Conservation (phyloP, 2,888 invertebrate species). For the Drosophila subsilvestris region DNA sequence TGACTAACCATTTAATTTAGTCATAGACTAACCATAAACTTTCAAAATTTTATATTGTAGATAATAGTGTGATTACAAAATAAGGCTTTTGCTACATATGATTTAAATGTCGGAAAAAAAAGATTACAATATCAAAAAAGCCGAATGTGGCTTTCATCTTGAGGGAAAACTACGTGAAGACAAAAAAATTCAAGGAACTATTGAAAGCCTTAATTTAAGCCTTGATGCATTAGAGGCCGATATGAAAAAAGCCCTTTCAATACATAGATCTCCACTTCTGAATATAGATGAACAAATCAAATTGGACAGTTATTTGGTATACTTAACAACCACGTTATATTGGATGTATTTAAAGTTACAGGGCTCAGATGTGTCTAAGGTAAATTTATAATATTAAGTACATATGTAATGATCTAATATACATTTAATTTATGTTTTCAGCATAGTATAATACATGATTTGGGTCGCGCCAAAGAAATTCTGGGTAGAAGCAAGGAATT, state of each 20-base stretch:
- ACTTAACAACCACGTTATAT: conserved; percentile 57
- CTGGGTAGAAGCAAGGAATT: conserved; percentile 59
- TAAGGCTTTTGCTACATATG: not conserved
- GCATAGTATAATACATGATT: conserved; percentile 58
- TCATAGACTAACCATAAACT: not conserved
- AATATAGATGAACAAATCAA: conserved; percentile 50
- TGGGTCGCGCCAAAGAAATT: conserved; percentile 51
- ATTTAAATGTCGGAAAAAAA: conserved; percentile 12
- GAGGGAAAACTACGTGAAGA: conserved; percentile 26
- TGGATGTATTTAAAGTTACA: conserved; percentile 60
- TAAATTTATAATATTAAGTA: conserved; percentile 8
- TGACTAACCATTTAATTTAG: not conserved
- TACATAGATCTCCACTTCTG: conserved; percentile 5
- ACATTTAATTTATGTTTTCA: not conserved
- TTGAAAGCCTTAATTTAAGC: conserved; percentile 35
- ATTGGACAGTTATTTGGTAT: conserved; percentile 57
- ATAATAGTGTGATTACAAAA: not conserved
- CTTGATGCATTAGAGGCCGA: conserved; percentile 54
- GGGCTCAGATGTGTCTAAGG: conserved; percentile 53
- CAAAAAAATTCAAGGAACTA: conserved; percentile 16
- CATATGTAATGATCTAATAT: not conserved
- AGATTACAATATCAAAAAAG: not conserved
- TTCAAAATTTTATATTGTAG: not conserved
- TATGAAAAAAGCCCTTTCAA: conserved; percentile 35
- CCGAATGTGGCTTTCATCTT: not conserved